Conservation (phyloP, 2,797 vertebrate genomes). For the Eulemur rubriventer region DNA sequence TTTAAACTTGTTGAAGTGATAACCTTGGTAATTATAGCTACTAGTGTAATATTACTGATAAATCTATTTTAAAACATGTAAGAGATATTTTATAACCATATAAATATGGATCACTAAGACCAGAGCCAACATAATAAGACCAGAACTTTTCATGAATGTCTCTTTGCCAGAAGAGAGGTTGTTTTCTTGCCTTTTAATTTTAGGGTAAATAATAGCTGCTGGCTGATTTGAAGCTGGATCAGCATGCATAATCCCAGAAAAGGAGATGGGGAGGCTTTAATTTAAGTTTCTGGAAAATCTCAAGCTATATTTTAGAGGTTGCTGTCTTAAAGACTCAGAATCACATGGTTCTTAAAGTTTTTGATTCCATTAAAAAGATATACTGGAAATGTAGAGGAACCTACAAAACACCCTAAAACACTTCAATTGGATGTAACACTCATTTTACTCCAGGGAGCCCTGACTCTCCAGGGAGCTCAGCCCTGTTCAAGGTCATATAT, state of each 20-base stretch:
- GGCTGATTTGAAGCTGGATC: constrained; percentile 57
- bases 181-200: constrained; percentile 70
- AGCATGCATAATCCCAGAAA: constrained; percentile 47
- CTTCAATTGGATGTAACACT: background rate
- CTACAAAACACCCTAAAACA: constrained; percentile 7
- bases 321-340: constrained; percentile 46
- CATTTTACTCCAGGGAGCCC: background rate
- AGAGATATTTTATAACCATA: constrained; percentile 60
- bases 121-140: constrained; percentile 45
- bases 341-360: constrained; percentile 31
- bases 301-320: constrained; percentile 63
- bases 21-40: constrained; percentile 55
- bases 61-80: constrained; percentile 63
- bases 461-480: constrained; percentile 26
- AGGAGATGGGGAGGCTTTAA: constrained; percentile 45
- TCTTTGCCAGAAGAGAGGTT: constrained; percentile 54
- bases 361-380: constrained; percentile 50
- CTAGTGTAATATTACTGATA: constrained; percentile 49
- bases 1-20: constrained; percentile 56
- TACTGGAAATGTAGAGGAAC: constrained; percentile 41
- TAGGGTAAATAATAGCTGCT: constrained; percentile 58
- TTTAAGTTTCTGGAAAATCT: constrained; percentile 71
- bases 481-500: background rate
- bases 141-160: constrained; percentile 54
- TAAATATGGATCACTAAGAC: constrained; percentile 61